Conservation (phyloP, 2,888 invertebrate species). For the Rhingia campestris region DNA sequence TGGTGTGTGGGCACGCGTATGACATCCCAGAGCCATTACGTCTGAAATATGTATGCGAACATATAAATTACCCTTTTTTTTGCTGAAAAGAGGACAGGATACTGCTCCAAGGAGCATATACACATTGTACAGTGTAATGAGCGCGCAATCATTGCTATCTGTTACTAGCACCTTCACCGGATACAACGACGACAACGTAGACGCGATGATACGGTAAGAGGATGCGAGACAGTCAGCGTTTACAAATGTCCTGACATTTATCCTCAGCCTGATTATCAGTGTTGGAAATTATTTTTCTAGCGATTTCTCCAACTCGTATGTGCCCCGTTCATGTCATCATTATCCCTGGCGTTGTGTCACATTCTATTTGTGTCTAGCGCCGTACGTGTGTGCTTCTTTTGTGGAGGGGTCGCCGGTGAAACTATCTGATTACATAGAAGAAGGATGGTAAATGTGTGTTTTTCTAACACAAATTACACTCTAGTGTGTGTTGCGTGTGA, state of each 20-base stretch:
- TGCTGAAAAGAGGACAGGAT: slow-evolving; percentile 17
- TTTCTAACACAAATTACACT: slow-evolving; percentile 32
- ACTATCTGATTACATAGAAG: slow-evolving; percentile 40
- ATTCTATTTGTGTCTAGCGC: slow-evolving; percentile 30
- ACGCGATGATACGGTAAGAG: slow-evolving; percentile 9
- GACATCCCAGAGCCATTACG: slow-evolving; percentile 52
- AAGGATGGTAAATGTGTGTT: slow-evolving; percentile 37
- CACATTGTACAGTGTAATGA: slow-evolving; percentile 57
- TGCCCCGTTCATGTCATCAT: slow-evolving; percentile 55
- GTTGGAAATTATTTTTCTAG: slow-evolving; percentile 38
- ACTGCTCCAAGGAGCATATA: slow-evolving; percentile 37
- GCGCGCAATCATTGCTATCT: slow-evolving; percentile 68
- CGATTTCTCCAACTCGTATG: slow-evolving; percentile 43
- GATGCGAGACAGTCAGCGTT: slow-evolving; percentile 46
- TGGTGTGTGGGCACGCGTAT: slow-evolving; percentile 7
- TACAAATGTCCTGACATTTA: slow-evolving; percentile 71
- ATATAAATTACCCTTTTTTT: slow-evolving; percentile 65
- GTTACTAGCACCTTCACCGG: slow-evolving; percentile 43
- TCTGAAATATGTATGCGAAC: slow-evolving; percentile 64
- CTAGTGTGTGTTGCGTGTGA: background rate
- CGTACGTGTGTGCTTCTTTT: background rate
- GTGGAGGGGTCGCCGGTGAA: background rate
- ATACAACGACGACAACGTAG: slow-evolving; percentile 10
- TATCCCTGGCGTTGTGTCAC: slow-evolving; percentile 44
- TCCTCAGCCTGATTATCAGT: slow-evolving; percentile 64